phyloP scores from a whole-genome alignment of 2,888 invertebrate species.

The Galeopsomyia nigrocyanea region DNA sequence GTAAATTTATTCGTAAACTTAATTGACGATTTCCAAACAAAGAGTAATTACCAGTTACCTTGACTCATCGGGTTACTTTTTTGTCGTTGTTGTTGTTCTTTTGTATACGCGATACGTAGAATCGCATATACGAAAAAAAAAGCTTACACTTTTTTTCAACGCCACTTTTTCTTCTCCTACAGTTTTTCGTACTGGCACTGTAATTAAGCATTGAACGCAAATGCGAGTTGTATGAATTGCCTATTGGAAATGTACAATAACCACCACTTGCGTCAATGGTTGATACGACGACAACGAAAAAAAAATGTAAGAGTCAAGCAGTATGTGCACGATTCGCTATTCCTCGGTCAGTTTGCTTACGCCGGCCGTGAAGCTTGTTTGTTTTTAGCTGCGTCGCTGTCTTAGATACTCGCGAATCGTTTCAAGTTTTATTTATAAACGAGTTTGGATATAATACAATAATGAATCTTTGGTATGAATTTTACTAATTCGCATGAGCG shows the following conservation, averaged over 20 bases:
- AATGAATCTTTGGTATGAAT: too few species aligned
- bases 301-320: not conserved
- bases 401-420: too few species aligned
- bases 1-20: too few species aligned
- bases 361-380: not conserved
- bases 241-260: not conserved
- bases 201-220: slow-evolving; percentile 6
- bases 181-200: not conserved
- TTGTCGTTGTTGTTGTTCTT: slow-evolving; percentile 11
- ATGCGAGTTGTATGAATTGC: not conserved
- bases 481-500: too few species aligned
- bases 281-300: not conserved
- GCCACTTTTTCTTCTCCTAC: not conserved
- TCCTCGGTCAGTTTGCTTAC: slow-evolving; percentile 19
- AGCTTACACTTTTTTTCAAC: not conserved
- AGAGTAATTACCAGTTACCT: slow-evolving; percentile 12
- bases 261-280: slow-evolving; percentile 31
- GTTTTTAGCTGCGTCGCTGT: not conserved
- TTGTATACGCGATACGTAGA: not conserved
- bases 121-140: not conserved
- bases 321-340: slow-evolving; percentile 14
- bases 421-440: too few species aligned
- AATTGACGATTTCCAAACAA: slow-evolving; percentile 31
- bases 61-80: slow-evolving; percentile 5
- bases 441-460: too few species aligned